phyloP scores from a whole-genome alignment of 2,113 vertebrate species.

The Menidia beryllina region DNA sequence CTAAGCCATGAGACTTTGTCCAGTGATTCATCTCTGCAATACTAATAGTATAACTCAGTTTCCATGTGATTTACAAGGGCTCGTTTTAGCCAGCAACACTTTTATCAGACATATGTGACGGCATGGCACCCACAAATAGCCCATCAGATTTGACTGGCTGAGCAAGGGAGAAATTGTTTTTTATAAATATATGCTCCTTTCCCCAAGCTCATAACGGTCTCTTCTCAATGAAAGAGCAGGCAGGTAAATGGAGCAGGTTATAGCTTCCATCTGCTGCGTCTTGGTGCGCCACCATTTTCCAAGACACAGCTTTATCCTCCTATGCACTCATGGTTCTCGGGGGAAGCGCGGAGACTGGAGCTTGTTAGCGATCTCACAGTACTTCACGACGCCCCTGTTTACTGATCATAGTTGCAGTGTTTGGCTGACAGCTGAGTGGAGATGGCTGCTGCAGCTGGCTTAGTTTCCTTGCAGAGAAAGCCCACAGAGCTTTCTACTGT shows the following conservation, averaged over 20 bases:
- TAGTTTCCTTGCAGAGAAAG: conserved; percentile 48
- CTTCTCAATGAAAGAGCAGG: conserved; percentile 61
- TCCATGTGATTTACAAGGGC: conserved; percentile 65
- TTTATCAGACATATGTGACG: conserved; percentile 48
- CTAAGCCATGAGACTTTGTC: conserved; percentile 46
- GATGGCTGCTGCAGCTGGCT: conserved; percentile 40
- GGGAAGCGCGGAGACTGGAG: conserved; percentile 37
- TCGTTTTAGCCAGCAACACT: conserved; percentile 57
- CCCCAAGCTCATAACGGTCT: conserved; percentile 61
- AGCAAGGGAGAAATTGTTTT: conserved; percentile 60
- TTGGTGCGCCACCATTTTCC: conserved; percentile 41
- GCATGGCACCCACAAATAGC: conserved; percentile 57
- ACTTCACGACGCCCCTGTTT: conserved; percentile 67
- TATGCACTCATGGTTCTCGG: conserved; percentile 52
- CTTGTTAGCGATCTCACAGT: conserved; percentile 50
- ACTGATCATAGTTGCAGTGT: conserved; percentile 54
- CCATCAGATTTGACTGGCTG: conserved; percentile 66
- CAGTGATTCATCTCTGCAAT: conserved; percentile 51
- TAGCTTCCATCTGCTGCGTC: conserved; percentile 72
- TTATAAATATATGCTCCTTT: conserved; percentile 45
- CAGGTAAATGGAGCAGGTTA: conserved; percentile 70
- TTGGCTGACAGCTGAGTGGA: conserved; percentile 63
- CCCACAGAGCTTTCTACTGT: conserved; percentile 62
- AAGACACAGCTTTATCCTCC: conserved; percentile 49
- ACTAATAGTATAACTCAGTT: conserved; percentile 51